Evolutionary conservation across 2,888 invertebrate species (phyloP).

Genomic region (Masnerella sp.): DNA sequence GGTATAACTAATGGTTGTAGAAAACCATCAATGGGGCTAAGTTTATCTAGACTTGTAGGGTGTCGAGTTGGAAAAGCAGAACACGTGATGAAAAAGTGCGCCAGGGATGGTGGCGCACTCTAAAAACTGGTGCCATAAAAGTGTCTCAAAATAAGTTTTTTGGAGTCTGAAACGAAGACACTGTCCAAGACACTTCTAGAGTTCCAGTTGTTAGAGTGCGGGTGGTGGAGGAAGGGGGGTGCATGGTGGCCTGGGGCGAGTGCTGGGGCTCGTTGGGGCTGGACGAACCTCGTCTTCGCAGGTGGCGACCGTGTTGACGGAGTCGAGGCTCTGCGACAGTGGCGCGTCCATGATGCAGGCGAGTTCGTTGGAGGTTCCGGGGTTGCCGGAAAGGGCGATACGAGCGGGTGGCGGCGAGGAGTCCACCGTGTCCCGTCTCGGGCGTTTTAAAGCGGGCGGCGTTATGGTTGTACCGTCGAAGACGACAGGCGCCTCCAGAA

Average conservation of each 20-base stretch:
- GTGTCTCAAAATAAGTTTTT: too few species aligned
- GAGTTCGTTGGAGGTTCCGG: slow-evolving; percentile 73
- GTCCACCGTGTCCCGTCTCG: slow-evolving; percentile 77
- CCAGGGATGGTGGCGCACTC: too few species aligned
- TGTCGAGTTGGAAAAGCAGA: too few species aligned
- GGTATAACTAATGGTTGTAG: too few species aligned
- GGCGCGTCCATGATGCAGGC: slow-evolving; percentile 84
- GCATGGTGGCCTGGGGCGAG: not conserved
- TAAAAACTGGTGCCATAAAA: too few species aligned
- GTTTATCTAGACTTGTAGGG: too few species aligned
- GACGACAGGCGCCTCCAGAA: slow-evolving; percentile 77
- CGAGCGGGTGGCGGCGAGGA: slow-evolving; percentile 77
- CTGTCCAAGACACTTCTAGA: too few species aligned
- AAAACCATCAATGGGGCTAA: too few species aligned
- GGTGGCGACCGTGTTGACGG: slow-evolving; percentile 93
- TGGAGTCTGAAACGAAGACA: too few species aligned
- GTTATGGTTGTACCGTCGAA: slow-evolving; percentile 77
- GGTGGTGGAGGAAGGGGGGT: not conserved
- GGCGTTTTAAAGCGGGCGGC: slow-evolving; percentile 78
- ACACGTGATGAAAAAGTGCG: too few species aligned
- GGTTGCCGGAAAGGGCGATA: slow-evolving; percentile 76
- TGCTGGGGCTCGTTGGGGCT: too few species aligned
- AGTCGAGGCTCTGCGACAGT: slow-evolving; percentile 98
- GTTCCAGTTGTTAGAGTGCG: too few species aligned
- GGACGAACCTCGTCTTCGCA: slow-evolving; percentile 93